Evolutionary conservation across 1,140 invertebrate genomes (phyloP), one percentile per base, ranked within the genome.

Genomic region (Drosophila arawakana): DNA sequence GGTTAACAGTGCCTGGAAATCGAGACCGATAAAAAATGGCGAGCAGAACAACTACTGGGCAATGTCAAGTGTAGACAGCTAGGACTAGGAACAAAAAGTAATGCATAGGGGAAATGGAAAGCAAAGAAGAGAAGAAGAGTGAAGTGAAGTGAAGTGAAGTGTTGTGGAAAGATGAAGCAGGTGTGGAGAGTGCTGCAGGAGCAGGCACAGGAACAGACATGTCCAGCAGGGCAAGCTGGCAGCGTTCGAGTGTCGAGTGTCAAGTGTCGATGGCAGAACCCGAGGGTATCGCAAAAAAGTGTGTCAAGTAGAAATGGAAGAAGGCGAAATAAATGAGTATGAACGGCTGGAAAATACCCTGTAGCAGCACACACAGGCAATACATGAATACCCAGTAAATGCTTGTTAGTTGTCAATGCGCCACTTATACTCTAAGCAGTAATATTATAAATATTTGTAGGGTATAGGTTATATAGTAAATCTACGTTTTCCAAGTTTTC

Each of bases 301-400:
- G 67, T 85, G 82, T 81, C 75, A 81, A 83, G 73, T 76, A 44
- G 68, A 69, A 74, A 77, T 59, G 68, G 61, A 74, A 76, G 55
- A 43, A 47, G 65, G 35, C 47, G 25, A 43, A 10, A 5, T 3
- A 34, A 39, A 6, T 13, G 1, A 1, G 9, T 0, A 37, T 11
- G 2, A n/a, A n/a, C 18, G 50, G 35, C 39, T 13, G 9, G 0
- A 7, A 21, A 3, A 65, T 65, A 50, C 46, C 43, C 25, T 37
- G 25, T 44, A 41, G 3, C 25, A 30, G 25, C 25, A 30, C 25
- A 18, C 18, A 18, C n/a, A n/a, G n/a, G n/a, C n/a, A n/a, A n/a
- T n/a, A n/a, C n/a, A n/a, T n/a, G 15, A 15, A 15, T 15, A 15
- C 15, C 15, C 15, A 15, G 15, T 15, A 15, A 15, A 15, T 0